Evolutionary conservation across 2,888 invertebrate species (phyloP), one percentile per base, ranked within the genome.

Genomic region (Eilema sororculum): DNA sequence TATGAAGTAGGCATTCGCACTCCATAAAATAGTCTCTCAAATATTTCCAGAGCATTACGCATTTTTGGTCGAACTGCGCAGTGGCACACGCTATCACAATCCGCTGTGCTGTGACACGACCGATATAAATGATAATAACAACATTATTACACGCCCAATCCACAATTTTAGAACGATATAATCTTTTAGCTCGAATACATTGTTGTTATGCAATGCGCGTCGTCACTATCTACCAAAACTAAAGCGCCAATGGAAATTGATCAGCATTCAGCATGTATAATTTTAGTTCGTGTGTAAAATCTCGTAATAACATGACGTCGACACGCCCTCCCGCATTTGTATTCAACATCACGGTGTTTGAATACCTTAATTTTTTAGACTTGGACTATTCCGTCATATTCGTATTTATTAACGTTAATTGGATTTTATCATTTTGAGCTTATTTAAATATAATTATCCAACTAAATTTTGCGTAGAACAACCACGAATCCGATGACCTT

Each of bases 41-140:
- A 78, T 75, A 80, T 78, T 87, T 89, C 84, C 83, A 75, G 90
- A 89, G 67, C 77, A 78, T 75, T 82, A 85, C 87, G 84, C 82
- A 87, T 87, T 89, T 90, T 87, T 83, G 80, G 75, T 70, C 77
- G 80, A 90, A 93, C 87, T 94, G 90, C 94, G 94, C 91, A 93
- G 91, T 90, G 87, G 85, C 87, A 88, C 77, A 78, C 83, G 87
- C 89, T 93, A 93, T 93, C 92, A 89, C 86, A 88, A 87, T 24
- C 89, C 87, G 87, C 52, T 52, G n/a, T n/a, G 81, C 86, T 85
- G 86, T 89, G 88, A 88, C 89, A 86, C 86, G 85, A 84, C 86
- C 86, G 89, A 92, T 92, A 90, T 88, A 90, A 90, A 90, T 87
- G 89, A 92, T 91, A 90, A 91, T 90, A 90, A 90, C 90, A 88